Base-by-base conservation (phyloP, 2,113 vertebrate species). In the Trichechus manatus region DNA sequence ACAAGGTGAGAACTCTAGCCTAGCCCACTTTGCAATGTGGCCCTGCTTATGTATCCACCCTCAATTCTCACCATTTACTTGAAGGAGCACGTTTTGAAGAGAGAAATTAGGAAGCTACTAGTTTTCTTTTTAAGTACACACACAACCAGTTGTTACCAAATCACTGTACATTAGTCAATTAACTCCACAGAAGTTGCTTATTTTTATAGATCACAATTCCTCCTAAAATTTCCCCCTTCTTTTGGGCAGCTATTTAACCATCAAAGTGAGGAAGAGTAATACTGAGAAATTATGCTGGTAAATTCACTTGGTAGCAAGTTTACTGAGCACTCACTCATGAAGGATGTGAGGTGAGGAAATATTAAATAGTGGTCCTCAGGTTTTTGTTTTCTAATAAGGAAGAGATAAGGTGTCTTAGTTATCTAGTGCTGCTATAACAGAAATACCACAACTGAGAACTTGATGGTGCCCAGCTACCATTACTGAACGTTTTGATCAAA, bases 141-240 rank as follows among this genome's bases (percentile, higher is more conserved):
- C 9, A 47, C 39, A 93, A 20, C 36, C 15, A 74, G 56, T 39
- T n/a, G 74, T 66, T 36, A 75, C 56, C 83, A 77, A 87, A 75
- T 87, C 22, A 27, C 75, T 81, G 59, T 39, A 39, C 39, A 39
- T 39, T 39, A 85, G 31, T 36, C 75, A 36, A 2, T 74, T 85
- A 89, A 74, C 10, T n/a, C 64, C 17, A 78, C 33, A 47, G 29
- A 93, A 25, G 3, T 31, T 91, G 36, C 9, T 91, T 66, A 31
- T 87, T 94, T 78, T 75, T 81, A 80, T 19, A 91, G 10, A 89
- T 33, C n/a, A 33, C 44, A 91, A 77, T 75, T 75, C 59, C 64
- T 80, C 64, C 75, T 72, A 81, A 81, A 93, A 93, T 93, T 47
- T 75, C 44, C n/a, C 61, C 50, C 61, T 82, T 36, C 42, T 89